Conservation (phyloP, 2,888 invertebrate species). For the Thymelicus acteon region DNA sequence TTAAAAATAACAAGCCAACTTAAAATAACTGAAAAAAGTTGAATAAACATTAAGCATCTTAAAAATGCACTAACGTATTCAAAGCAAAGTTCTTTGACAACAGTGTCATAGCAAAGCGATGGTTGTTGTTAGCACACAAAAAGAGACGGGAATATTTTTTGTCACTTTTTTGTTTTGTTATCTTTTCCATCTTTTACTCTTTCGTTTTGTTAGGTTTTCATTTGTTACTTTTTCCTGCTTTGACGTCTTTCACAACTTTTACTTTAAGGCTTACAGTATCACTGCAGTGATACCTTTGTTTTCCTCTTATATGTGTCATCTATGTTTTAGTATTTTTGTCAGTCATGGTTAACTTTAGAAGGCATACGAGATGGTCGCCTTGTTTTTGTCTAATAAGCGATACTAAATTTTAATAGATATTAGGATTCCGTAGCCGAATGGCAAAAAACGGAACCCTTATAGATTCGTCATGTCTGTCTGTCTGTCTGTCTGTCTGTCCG, state of each 20-base stretch:
- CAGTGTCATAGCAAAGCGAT: constrained; percentile 23
- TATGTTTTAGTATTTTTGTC: background rate
- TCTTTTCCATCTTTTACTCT: constrained; percentile 21
- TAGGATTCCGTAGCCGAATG: too few relatives aligned
- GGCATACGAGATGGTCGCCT: too few relatives aligned
- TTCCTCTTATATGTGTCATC: background rate
- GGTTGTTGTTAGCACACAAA: constrained; percentile 16
- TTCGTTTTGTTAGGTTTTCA: constrained; percentile 25
- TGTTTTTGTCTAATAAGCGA: too few relatives aligned
- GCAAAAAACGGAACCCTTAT: too few relatives aligned
- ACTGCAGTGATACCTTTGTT: constrained; percentile 7
- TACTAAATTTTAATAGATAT: too few relatives aligned
- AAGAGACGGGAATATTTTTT: constrained; percentile 26
- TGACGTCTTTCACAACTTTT: constrained; percentile 6
- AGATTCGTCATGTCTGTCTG: too few relatives aligned
- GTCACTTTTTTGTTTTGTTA: constrained; percentile 24
- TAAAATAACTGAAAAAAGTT: background rate
- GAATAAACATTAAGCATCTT: background rate
- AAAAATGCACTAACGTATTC: constrained; percentile 1
- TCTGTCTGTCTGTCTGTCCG: too few relatives aligned
- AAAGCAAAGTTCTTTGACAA: constrained; percentile 7
- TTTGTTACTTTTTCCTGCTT: constrained; percentile 24
- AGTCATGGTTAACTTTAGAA: background rate
- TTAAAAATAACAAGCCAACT: background rate
- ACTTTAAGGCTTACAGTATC: background rate